Conservation (phyloP, 2,797 vertebrate species). For the Pseudochirops corinnae region DNA sequence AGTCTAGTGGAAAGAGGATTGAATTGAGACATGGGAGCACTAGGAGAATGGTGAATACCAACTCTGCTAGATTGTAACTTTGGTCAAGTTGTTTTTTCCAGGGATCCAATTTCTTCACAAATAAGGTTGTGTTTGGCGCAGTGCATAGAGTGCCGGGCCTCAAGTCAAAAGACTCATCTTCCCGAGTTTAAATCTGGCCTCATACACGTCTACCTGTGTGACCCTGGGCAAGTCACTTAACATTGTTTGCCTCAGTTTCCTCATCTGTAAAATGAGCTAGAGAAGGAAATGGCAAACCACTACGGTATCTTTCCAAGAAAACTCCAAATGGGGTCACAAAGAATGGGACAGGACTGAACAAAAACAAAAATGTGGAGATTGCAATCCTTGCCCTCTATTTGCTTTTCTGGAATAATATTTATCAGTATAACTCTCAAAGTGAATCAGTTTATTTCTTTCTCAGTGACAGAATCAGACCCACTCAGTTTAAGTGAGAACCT, state of each 20-base stretch:
- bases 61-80: neutral
- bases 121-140: neutral
- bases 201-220: neutral
- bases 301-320: neutral
- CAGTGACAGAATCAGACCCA: neutral
- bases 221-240: neutral
- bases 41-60: neutral
- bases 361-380: neutral
- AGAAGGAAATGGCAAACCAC: neutral
- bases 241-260: neutral
- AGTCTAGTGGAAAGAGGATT: neutral
- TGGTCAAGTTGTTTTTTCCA: neutral
- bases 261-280: neutral
- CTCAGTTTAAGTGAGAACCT: constrained; percentile 16
- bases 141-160: too few relatives aligned
- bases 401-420: neutral
- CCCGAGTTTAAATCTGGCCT: neutral
- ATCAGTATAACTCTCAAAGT: neutral
- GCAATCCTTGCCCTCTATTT: neutral
- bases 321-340: neutral
- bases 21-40: neutral
- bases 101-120: neutral
- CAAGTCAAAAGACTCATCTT: neutral
- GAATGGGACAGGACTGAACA: neutral
- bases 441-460: neutral